These are phyloP conservation scores for Margaritifera margaritifera DNA, from an alignment of 2,888 invertebrate genomes.

Conservation along the genomic window DNA sequence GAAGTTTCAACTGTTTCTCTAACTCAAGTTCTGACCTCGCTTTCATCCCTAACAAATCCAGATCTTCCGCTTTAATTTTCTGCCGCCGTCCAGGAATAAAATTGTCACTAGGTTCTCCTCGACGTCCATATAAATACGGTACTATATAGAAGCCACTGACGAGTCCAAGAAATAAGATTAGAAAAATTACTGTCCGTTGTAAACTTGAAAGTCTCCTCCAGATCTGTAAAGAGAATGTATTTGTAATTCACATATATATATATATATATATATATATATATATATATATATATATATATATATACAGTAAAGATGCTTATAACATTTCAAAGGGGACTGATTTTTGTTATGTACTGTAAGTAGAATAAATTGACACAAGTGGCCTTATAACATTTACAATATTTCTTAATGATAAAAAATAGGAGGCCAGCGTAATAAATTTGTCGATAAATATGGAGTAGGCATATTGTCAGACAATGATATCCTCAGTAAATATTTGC, in stretches of 20 bases:
- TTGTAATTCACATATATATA: not conserved
- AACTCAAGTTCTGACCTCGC: conserved; percentile 26
- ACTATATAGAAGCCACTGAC: conserved; percentile 58
- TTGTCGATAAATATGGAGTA: no score
- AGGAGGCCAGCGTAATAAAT: no score
- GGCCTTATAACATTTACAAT: no score
- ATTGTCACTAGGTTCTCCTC: conserved; percentile 1
- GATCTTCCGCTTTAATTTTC: conserved; percentile 11
- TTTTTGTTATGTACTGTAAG: no score
- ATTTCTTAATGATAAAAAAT: no score
- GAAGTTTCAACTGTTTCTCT: conserved; percentile 31
- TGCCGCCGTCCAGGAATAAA: conserved; percentile 9
- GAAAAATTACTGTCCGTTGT: conserved; percentile 61
- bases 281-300: no score
- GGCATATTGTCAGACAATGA: no score
- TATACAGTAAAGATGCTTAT: no score
- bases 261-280: no score
- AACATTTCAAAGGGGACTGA: no score
- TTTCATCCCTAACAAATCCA: conserved; percentile 18
- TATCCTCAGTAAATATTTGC: no score
- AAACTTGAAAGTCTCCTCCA: conserved; percentile 69
- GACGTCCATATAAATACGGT: conserved; percentile 42
- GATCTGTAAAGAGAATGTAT: conserved; percentile 45
- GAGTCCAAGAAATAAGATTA: conserved; percentile 52
- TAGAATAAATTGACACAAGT: no score